Evolutionary conservation across 2,888 invertebrate species (phyloP), one percentile per base, ranked within the genome.

Genomic region (Drosophila pullipes): DNA sequence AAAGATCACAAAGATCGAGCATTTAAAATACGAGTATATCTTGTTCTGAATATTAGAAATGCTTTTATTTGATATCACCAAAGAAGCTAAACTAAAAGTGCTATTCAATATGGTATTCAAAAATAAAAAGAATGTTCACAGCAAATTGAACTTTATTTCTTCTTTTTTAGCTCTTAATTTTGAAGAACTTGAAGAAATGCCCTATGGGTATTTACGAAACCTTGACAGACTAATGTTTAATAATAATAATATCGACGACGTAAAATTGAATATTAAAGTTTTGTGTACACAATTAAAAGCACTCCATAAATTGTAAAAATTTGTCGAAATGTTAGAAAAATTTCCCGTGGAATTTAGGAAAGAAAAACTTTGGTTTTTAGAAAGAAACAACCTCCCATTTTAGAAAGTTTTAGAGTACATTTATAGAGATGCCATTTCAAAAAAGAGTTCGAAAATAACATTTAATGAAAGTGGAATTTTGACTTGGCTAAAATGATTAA

Each of bases 321-420:
- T n/a, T 9, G 3, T 6, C 1, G 6, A 6, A 22, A 11, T 4
- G 1, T 1, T 33, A 1, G 0, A 37, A 2, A 16, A 37, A 37
- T 5, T 0, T 22, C 2, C 1, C 1, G 0, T 44, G 1, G 1
- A 44, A 11, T n/a, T n/a, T 5, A 0, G 41, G 6, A 2, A n/a
- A 2, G 11, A 11, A n/a, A 41, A 44, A 5, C 5, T 41, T 1
- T 11, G 11, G 0, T 44, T n/a, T 41, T n/a, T 10, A 10, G 1
- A n/a, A n/a, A n/a, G n/a, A 41, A 41, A n/a, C 1, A 41, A n/a
- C 1, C 5, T n/a, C 5, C 4, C 10, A 10, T 44, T n/a, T n/a
- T 44, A 44, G n/a, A 5, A 6, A 13, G 13, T 13, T 35, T 35
- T 13, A 35, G 35, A 35, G 4, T 35, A 4, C 0, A 4, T 0